These are phyloP conservation scores for Tetraodon nigroviridis DNA, from an alignment of 2,113 vertebrate species.

Conservation along the genomic window DNA sequence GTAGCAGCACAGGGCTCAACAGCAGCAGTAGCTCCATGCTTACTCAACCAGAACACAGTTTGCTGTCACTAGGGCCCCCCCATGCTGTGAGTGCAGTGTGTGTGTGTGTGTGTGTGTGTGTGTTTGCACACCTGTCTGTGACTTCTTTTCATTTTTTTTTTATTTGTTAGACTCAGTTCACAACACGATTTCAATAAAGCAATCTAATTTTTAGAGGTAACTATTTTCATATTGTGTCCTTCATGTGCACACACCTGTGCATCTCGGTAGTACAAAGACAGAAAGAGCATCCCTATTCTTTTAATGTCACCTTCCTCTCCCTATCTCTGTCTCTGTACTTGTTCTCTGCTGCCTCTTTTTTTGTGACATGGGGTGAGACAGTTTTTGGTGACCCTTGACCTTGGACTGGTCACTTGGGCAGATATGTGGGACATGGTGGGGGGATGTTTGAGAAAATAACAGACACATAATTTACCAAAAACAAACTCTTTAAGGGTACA, in stretches of 20 bases:
- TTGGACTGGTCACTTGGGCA: slow-evolving; percentile 74
- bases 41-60: slow-evolving; percentile 61
- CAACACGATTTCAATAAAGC: slow-evolving; percentile 2
- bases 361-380: slow-evolving; percentile 75
- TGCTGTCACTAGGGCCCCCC: slow-evolving; percentile 50
- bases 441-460: too few species aligned
- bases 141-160: slow-evolving; percentile 15
- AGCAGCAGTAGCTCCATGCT: slow-evolving; percentile 56
- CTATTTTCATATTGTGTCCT: too few species aligned
- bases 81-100: neutral
- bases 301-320: slow-evolving; percentile 58
- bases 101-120: slow-evolving; percentile 23
- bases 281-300: slow-evolving; percentile 49
- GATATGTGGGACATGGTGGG: slow-evolving; percentile 75
- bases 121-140: slow-evolving; percentile 21
- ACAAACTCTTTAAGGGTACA: too few species aligned
- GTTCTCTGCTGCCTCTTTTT: slow-evolving; percentile 62
- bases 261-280: slow-evolving; percentile 15
- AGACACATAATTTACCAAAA: too few species aligned
- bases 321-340: slow-evolving; percentile 32
- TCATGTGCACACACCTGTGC: neutral
- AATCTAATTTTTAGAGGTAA: slow-evolving; percentile 25
- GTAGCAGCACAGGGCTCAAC: slow-evolving; percentile 43
- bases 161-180: slow-evolving; percentile 15
- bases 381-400: slow-evolving; percentile 65